phyloP scores from a whole-genome alignment of 2,113 vertebrate species.

The Sterrhoptilus dennistouni region DNA sequence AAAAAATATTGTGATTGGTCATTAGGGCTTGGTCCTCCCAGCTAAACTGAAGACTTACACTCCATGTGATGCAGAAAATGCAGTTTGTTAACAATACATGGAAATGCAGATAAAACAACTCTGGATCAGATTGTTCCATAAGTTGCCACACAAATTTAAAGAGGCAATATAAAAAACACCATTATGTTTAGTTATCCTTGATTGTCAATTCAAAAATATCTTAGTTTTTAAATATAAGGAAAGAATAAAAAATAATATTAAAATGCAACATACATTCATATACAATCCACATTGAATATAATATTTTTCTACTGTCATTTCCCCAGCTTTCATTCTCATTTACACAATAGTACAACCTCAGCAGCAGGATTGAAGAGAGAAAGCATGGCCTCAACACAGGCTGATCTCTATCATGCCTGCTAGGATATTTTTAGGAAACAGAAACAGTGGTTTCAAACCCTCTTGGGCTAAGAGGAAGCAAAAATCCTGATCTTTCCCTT shows the following conservation, averaged over 20 bases:
- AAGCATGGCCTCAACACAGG: not conserved
- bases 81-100: not conserved
- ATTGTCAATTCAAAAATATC: not conserved
- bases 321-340: not conserved
- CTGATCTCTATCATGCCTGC: not conserved
- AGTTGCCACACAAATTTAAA: not conserved
- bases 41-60: not conserved
- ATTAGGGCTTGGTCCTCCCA: not conserved
- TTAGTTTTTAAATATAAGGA: not conserved
- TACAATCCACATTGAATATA: not conserved
- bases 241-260: not conserved
- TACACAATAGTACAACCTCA: not conserved
- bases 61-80: not conserved
- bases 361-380: not conserved
- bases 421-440: not conserved
- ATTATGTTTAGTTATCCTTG: not conserved
- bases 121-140: not conserved
- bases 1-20: not conserved
- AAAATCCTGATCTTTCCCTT: not conserved
- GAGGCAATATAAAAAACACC: not conserved
- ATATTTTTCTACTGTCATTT: not conserved
- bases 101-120: constrained; percentile 14
- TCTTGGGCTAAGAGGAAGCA: not conserved
- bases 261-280: not conserved
- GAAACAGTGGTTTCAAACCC: not conserved